Base-by-base conservation (phyloP, 1,140 invertebrate genomes). In the Drosophila sucinea region DNA sequence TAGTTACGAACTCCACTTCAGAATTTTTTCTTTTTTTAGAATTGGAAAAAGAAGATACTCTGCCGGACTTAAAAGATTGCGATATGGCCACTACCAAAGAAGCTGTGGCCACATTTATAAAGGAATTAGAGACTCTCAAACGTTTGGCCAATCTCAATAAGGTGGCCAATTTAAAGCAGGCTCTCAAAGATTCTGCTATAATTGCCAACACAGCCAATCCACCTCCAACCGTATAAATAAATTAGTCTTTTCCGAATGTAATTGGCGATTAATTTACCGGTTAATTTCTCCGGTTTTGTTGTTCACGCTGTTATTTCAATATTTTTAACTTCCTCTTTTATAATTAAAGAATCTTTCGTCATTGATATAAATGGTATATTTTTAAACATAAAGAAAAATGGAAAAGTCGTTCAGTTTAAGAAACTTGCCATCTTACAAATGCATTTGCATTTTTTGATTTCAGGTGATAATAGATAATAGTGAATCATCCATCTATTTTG, bases 101-200 rank as follows among this genome's bases (percentile, higher is more conserved):
- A 17, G 78, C 90, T 2, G 27, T 91, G 25, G 84, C 90, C 5
- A 64, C 73, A 1, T 91, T 81, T 27, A 90, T 91, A 11, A 91
- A 87, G 44, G 90, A 91, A 63, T 44, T 91, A 29, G 90, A 91
- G 30, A 76, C 60, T 0, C 54, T 91, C n/a, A 91, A 91, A 60
- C 79, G 86, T 2, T 74, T 91, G 8, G 85, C 87, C 3, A 83
- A 81, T 33, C 70, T 91, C 0, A 91, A 91, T 71, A 67, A 81
- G 11, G 81, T 91, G 27, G 84, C 71, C 23, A 80, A 90, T 55
- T 70, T 74, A 33, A 91, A 90, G 38, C 56, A 75, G 33, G 44
- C 61, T 38, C 29, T 80, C 1, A 89, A 78, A 25, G 69, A 75
- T 0, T 61, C 77, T 29, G 65, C 71, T 61, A n/a, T 41, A 10